Evolutionary conservation across 2,113 vertebrate genomes (phyloP), one percentile per base, ranked within the genome.

Genomic region (Sterrhoptilus dennistouni): DNA sequence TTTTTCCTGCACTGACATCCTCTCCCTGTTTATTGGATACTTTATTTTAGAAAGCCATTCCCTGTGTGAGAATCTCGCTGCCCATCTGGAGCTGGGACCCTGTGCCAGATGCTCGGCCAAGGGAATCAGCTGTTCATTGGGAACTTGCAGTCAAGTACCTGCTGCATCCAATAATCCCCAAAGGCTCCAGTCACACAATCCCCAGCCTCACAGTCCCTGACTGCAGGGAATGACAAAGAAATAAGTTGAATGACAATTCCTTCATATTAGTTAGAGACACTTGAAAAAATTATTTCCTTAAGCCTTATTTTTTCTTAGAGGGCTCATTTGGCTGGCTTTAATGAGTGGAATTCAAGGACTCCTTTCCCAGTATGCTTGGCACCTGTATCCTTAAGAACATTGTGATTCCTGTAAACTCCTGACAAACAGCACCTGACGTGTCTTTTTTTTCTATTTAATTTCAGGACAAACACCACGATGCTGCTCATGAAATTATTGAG

Each of bases 401-500:
- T 52, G 42, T n/a, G 24, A 42, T 69, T 81, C 35, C 21, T 87
- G 56, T 38, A 36, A 29, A 29, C 20, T 63, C 59, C 60, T 59
- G 33, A 19, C 23, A 68, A 60, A 33, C 57, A 66, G 25, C 59
- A 36, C 29, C 61, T 89, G 42, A 72, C 21, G 2, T 38, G 57
- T 89, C 38, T 86, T 36, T 71, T 45, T 42, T 42, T 35, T 12
- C 23, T 29, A 28, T 66, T 80, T 54, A 20, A 11, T 97, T 98
- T 52, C 96, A 99, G 99, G 99, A 99, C 98, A 99, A 99, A 98
- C 99, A 99, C 97, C 99, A 99, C 18, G 99, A 99, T 98, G 99
- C 99, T 98, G 99, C 99, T 98, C 99, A 99, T 24, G 99, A 99
- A 98, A 99, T 99, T 96, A 99, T 99, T 36, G 99, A 99, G 98